Evolutionary conservation across 2,113 vertebrate species (phyloP), one percentile per base, ranked within the genome.

Genomic region (Brachirus orientalis): DNA sequence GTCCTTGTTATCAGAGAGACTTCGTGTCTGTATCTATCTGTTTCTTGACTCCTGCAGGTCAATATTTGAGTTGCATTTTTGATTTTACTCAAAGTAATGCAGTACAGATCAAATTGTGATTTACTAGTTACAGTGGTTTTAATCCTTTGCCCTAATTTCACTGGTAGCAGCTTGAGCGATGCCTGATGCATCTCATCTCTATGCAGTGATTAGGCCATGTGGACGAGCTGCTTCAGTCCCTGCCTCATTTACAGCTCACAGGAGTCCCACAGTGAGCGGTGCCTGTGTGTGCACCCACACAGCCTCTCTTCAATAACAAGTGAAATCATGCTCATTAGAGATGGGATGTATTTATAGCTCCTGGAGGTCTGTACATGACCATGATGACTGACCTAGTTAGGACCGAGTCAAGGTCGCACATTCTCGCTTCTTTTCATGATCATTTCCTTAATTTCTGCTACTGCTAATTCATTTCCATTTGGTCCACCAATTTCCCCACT

Each of bases 311-410:
- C n/a, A 79, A 59, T 68, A 55, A 69, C 52, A 47, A 50, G 58
- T 43, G 12, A 61, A 66, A 77, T 72, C 57, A 72, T 59, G 45
- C 18, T 75, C 47, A 66, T 79, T 82, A 77, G 53, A 57, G 41
- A 69, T 2, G 11, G 10, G n/a, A 57, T 53, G 60, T 64, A 75
- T 66, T 66, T 78, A 36, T 56, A 66, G 46, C 62, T 70, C 52
- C 28, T 22, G 46, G 19, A 63, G 69, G 59, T 69, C 69, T 58
- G 55, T 41, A 33, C 14, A 11, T 52, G 44, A 8, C 59, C 28
- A 36, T 10, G 22, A 59, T 36, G 18, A 36, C 4, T 59, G 51
- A 76, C 45, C 67, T 46, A 41, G 19, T 76, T 62, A 58, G 17
- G 2, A 37, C 47, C 0, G 1, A 50, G 64, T 59, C 63, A 40